These are phyloP conservation scores for Cylas formicarius DNA, from an alignment of 1,140 invertebrate species.

Conservation along the genomic window DNA sequence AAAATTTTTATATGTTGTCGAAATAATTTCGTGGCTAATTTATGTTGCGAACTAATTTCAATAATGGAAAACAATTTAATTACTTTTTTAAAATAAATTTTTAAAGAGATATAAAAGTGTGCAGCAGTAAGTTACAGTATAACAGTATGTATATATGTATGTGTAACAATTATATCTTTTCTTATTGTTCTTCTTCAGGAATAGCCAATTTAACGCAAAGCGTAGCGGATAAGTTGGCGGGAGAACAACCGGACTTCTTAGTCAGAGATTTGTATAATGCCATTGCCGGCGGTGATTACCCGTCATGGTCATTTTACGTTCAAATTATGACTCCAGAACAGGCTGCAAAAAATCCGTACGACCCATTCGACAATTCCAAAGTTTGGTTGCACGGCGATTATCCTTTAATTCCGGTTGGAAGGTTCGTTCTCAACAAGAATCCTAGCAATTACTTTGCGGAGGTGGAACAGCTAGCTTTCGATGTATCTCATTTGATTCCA, in stretches of 20 bases:
- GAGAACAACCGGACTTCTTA: constrained; percentile 64
- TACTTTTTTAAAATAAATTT: too few relatives aligned
- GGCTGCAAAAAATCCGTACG: constrained; percentile 46
- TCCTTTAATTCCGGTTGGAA: constrained; percentile 76
- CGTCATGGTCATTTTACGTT: constrained; percentile 58
- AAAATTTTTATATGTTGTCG: too few relatives aligned
- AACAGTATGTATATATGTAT: neutral
- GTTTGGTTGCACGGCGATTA: constrained; percentile 72
- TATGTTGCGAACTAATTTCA: too few relatives aligned
- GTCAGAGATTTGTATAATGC: constrained; percentile 68
- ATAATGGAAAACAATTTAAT: too few relatives aligned
- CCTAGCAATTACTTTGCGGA: constrained; percentile 81
- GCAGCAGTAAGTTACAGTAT: too few relatives aligned
- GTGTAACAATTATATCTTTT: constrained; percentile 2
- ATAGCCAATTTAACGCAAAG: constrained; percentile 55
- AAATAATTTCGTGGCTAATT: too few relatives aligned
- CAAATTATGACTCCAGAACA: constrained; percentile 45
- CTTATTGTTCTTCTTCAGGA: constrained; percentile 37
- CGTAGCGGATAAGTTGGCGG: constrained; percentile 52
- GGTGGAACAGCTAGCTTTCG: constrained; percentile 82
- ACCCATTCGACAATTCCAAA: constrained; percentile 66
- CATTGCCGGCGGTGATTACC: constrained; percentile 60
- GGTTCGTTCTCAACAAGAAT: constrained; percentile 75
- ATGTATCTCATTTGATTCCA: constrained; percentile 76
- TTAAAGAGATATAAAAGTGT: too few relatives aligned